Evolutionary conservation across 2,113 vertebrate species (phyloP), one percentile per base, ranked within the genome.

Genomic region (Pomatostomus ruficeps): DNA sequence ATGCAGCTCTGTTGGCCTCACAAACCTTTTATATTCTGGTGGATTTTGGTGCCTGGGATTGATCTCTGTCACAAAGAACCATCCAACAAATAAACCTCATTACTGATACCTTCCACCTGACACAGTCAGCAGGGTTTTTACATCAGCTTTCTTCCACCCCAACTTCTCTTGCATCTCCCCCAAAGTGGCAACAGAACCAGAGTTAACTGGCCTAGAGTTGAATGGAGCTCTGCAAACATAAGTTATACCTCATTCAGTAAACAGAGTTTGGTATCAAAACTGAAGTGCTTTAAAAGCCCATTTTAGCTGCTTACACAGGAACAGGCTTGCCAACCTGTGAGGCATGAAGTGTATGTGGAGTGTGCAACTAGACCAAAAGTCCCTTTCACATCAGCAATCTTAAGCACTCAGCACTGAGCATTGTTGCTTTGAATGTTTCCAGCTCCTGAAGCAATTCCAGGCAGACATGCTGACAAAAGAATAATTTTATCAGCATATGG

Each of bases 401-500:
- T 80, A 73, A 95, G 57, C 85, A 61, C 79, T 88, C 75, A 48
- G 88, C 88, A 74, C 28, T 31, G 31, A 93, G 61, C 79, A 86
- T 90, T 92, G 86, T 80, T 93, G 82, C 85, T 96, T 63, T 96
- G 72, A 95, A 81, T 67, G 79, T 54, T 94, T 86, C 79, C 65
- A 96, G 90, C 85, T 96, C 79, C 88, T 85, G 57, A 95, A 96
- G 96, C 75, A 94, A 94, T 96, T 91, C 88, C 95, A 97, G 74
- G 77, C 89, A 95, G 93, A 89, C 84, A 46, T 10, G 48, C 75
- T 78, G 85, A 96, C 92, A 97, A 97, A 96, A 96, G 92, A 90
- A 93, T 88, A 94, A 92, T 96, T 93, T 95, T 88, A 94, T 93
- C 90, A 95, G 91, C 91, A 95, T 95, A 96, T 95, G 91, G 91